Base-by-base conservation (phyloP, 2,113 vertebrate species). In the Aviceda subcristata region DNA sequence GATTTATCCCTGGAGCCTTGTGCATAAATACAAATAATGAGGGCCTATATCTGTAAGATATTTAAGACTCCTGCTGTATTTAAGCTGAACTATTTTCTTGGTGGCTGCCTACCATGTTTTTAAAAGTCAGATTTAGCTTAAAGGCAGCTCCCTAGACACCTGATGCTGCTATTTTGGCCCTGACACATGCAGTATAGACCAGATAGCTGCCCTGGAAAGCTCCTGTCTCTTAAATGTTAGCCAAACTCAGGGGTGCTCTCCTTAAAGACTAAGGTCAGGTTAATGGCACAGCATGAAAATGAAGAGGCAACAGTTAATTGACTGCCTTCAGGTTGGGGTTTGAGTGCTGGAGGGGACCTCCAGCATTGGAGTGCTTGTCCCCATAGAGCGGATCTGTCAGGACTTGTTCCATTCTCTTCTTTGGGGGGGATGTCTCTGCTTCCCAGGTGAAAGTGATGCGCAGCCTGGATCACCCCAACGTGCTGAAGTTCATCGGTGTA, bases 361-460 rank as follows among this genome's bases (percentile, higher is more conserved):
- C 56, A 81, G 38, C 3, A 2, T 27, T 38, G 62, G 41, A 68
- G 55, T 36, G 41, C 36, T 69, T 57, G 56, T 73, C 69, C 68
- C 21, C 39, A 6, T 14, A 41, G 41, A 66, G 57, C 4, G 1
- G 24, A 71, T 69, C 53, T 51, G 69, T 41, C 67, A 48, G 46
- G 15, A 62, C 41, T 26, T 72, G 59, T 43, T 77, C 36, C 45
- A n/a, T 48, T 77, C 23, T 45, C 19, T 16, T 22, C 60, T 73
- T 57, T 82, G 67, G 41, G 64, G 12, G 79, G 67, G 67, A 23
- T 67, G 41, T 45, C 32, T 48, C 8, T 79, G 30, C n/a, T 64
- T 88, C 55, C 16, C 95, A 99, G 99, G 99, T 99, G 92, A 99
- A 99, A 97, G 99, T 99, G 45, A 99, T 99, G 99, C 98, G 99